Conservation (phyloP, 2,113 vertebrate species). For the Rhegmatorhina hoffmannsi region DNA sequence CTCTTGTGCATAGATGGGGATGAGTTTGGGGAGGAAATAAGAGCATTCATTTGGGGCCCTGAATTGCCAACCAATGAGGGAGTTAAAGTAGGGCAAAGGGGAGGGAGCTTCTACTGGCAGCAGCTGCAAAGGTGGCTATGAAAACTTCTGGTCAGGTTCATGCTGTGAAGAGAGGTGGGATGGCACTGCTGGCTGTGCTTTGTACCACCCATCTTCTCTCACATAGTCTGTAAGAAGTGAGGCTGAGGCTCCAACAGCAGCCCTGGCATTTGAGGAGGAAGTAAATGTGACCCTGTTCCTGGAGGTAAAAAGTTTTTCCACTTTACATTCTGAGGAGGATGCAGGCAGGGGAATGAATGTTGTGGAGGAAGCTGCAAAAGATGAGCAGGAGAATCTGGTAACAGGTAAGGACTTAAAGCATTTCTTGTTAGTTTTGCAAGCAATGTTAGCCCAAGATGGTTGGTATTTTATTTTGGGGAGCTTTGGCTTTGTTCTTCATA, state of each 20-base stretch:
- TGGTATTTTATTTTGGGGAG: not conserved
- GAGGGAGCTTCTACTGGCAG: not conserved
- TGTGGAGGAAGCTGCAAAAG: not conserved
- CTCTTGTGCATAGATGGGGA: not conserved
- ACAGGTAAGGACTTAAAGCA: not conserved
- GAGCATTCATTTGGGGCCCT: not conserved
- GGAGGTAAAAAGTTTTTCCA: not conserved
- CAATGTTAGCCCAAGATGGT: not conserved
- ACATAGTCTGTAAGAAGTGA: not conserved
- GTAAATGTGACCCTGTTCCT: not conserved
- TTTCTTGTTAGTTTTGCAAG: not conserved
- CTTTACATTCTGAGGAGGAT: not conserved
- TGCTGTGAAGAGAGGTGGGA: not conserved
- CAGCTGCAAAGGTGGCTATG: not conserved
- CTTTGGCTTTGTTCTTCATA: not conserved
- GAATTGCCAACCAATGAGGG: not conserved
- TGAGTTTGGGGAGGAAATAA: not conserved
- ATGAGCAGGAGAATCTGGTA: not conserved
- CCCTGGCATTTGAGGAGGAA: not conserved
- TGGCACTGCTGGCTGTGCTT: not conserved
- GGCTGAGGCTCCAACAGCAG: not conserved
- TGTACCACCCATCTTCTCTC: rapidly evolving
- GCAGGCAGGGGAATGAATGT: not conserved
- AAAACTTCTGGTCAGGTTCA: not conserved
- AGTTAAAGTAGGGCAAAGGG: not conserved